Conservation (phyloP, 2,888 invertebrate species). For the Cerastis rubricosa region DNA sequence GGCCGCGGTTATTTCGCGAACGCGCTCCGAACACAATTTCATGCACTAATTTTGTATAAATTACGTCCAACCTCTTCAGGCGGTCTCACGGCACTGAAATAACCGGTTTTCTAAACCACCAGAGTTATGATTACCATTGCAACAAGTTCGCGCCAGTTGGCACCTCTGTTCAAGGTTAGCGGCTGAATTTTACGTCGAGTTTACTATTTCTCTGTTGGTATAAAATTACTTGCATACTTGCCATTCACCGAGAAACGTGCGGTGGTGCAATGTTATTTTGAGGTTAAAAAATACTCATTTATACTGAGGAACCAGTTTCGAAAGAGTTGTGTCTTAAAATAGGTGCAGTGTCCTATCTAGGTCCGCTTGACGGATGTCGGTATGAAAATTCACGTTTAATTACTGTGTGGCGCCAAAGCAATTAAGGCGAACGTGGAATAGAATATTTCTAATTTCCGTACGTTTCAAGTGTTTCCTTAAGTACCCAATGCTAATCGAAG, state of each 20-base stretch:
- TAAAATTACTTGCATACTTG: constrained; percentile 73
- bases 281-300: constrained; percentile 67
- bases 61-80: constrained; percentile 85
- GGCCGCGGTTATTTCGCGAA: constrained; percentile 80
- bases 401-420: constrained; percentile 61
- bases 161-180: constrained; percentile 77
- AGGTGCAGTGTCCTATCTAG: constrained; percentile 54
- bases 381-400: constrained; percentile 65
- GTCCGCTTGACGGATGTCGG: constrained; percentile 54
- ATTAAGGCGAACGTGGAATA: constrained; percentile 60
- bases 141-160: constrained; percentile 74
- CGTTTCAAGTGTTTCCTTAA: constrained; percentile 40
- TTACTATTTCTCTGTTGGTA: constrained; percentile 76
- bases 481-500: constrained; percentile 40
- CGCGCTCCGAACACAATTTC: constrained; percentile 75
- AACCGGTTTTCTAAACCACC: constrained; percentile 82
- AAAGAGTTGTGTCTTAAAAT: constrained; percentile 52
- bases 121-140: constrained; percentile 75
- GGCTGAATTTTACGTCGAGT: constrained; percentile 76
- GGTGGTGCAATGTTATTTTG: constrained; percentile 64
- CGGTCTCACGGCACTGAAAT: constrained; percentile 84
- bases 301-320: constrained; percentile 67
- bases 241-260: constrained; percentile 74
- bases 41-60: constrained; percentile 79
- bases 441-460: constrained; percentile 65